Conservation (phyloP, 2,113 vertebrate species). For the Dunckerocampus dactyliophorus region DNA sequence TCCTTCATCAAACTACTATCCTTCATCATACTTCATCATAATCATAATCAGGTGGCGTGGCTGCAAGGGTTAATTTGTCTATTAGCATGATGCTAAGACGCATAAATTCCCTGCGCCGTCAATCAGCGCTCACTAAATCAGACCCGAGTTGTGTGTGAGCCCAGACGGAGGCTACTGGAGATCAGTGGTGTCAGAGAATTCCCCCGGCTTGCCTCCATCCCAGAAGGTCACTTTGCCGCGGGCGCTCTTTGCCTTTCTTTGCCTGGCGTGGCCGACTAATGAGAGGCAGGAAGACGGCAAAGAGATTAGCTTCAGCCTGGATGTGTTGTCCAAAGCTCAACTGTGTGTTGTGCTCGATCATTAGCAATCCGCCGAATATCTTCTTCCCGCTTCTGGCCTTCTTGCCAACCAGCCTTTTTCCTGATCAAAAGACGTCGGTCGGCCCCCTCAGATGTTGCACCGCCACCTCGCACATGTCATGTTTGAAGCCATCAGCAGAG, state of each 20-base stretch:
- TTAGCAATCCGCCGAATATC: slow-evolving; percentile 9
- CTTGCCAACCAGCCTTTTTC: slow-evolving; percentile 20
- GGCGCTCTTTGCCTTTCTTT: slow-evolving; percentile 56
- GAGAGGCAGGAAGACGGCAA: slow-evolving; percentile 31
- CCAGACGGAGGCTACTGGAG: slow-evolving; percentile 50
- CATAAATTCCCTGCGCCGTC: slow-evolving; percentile 55
- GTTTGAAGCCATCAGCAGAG: slow-evolving; percentile 8
- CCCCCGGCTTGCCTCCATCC: slow-evolving; percentile 56
- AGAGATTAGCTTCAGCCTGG: slow-evolving; percentile 24
- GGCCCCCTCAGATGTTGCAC: slow-evolving; percentile 8
- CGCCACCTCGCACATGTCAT: slow-evolving; percentile 30
- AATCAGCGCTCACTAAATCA: slow-evolving; percentile 58
- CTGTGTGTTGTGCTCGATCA: slow-evolving; percentile 6
- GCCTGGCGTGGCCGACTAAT: slow-evolving; percentile 53
- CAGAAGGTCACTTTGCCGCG: slow-evolving; percentile 72
- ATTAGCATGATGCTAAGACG: slow-evolving; percentile 1
- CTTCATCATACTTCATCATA: too few species aligned
- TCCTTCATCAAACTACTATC: too few species aligned
- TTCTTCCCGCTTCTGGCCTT: background rate
- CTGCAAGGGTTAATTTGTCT: slow-evolving; percentile 11
- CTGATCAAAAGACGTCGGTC: slow-evolving; percentile 61
- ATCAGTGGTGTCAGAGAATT: slow-evolving; percentile 68
- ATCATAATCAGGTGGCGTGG: too few species aligned
- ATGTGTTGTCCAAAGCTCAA: slow-evolving; percentile 31
- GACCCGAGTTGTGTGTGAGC: slow-evolving; percentile 63